phyloP scores from a whole-genome alignment of 37 sponge, comb jelly and placozoan genomes.

The Agelas oroides region DNA sequence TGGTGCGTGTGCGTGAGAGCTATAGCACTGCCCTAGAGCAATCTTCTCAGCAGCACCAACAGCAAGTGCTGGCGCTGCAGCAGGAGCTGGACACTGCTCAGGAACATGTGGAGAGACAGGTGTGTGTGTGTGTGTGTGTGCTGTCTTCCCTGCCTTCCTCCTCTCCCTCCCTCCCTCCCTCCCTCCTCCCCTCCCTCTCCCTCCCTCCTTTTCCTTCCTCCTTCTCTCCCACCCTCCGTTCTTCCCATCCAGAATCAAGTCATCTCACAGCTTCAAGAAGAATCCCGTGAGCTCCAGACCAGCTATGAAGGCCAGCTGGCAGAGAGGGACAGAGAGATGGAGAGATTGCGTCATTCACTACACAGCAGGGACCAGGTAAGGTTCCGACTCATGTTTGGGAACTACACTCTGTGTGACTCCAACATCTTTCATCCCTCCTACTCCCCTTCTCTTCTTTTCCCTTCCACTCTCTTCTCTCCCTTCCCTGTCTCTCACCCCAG shows the following conservation, averaged over 20 bases:
- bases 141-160: not conserved
- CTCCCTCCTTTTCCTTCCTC: not conserved
- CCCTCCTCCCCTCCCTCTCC: not conserved
- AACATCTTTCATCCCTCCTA: too few species aligned
- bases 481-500: not conserved
- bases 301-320: not conserved
- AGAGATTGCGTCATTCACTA: not conserved
- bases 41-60: constrained; percentile 6
- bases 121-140: constrained; percentile 35
- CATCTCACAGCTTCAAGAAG: constrained; percentile 10
- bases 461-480: not conserved
- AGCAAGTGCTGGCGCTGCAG: not conserved
- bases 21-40: constrained; percentile 31
- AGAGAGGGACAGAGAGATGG: not conserved
- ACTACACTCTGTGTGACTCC: too few species aligned
- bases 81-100: not conserved
- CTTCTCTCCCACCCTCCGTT: not conserved
- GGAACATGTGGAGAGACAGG: constrained; percentile 24
- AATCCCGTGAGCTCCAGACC: constrained; percentile 1
- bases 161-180: not conserved
- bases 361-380: too few species aligned
- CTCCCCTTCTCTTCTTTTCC: too few species aligned
- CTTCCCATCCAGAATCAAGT: not conserved
- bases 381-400: too few species aligned
- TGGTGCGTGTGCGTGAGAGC: constrained; percentile 21